phyloP scores from a whole-genome alignment of 2,797 vertebrate genomes.

The Scolopax bukidnonensis region DNA sequence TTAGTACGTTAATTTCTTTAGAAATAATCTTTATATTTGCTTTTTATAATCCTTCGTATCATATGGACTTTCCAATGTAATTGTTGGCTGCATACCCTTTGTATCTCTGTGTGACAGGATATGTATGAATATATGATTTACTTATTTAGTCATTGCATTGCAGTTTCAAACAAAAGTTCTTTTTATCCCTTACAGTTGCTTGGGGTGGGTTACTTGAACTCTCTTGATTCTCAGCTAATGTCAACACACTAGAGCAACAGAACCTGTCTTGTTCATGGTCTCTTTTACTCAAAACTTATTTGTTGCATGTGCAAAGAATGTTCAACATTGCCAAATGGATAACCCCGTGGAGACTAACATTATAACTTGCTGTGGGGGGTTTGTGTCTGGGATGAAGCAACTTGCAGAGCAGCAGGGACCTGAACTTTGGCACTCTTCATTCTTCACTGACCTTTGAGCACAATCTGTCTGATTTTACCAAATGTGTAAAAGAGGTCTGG shows the following conservation, averaged over 20 bases:
- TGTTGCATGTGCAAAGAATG: not conserved
- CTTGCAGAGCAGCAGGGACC: conserved; percentile 19
- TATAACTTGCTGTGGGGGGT: not conserved
- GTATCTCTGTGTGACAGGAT: not conserved
- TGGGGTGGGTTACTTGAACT: conserved; percentile 17
- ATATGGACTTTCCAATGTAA: not conserved
- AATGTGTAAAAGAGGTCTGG: not conserved
- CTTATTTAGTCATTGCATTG: not conserved
- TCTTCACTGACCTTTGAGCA: not conserved
- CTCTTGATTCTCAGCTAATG: conserved; percentile 21
- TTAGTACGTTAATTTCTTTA: not conserved
- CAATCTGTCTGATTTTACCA: not conserved
- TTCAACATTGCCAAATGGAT: not conserved
- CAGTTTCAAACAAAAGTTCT: not conserved
- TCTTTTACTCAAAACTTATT: not conserved
- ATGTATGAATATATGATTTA: not conserved
- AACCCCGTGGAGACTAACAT: not conserved
- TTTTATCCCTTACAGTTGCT: conserved; percentile 7
- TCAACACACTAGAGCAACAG: not conserved
- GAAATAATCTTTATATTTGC: not conserved
- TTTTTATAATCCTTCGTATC: not conserved
- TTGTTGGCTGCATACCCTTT: conserved; percentile 4
- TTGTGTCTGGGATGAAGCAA: not conserved
- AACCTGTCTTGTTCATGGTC: not conserved
- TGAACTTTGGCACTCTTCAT: not conserved